Percentiles rank a stretch among this genome's conserved stretches.
Conservation (phyloP, 2,888 invertebrate species). For the Cenopis cana region DNA sequence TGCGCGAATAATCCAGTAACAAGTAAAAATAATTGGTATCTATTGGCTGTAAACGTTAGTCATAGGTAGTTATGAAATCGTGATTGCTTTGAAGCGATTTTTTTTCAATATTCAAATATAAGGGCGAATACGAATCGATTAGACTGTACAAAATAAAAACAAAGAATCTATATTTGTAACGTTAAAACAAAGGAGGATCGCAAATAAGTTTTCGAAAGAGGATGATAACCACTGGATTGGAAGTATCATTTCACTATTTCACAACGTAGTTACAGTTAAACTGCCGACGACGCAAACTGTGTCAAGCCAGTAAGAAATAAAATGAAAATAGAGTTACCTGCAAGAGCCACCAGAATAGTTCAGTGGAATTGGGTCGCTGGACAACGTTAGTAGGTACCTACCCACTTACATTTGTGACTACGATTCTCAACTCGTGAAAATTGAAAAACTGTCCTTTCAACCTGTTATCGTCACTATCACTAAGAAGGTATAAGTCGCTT, state of each 20-base stretch:
- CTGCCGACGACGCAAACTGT: slow-evolving; percentile 54
- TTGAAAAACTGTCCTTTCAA: background rate
- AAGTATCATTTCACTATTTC: background rate
- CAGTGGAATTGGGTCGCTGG: slow-evolving; percentile 58
- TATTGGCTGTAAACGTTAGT: background rate
- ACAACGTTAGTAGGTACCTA: slow-evolving; percentile 42
- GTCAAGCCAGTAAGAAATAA: slow-evolving; percentile 68
- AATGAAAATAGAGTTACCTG: slow-evolving; percentile 63
- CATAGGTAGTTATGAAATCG: background rate
- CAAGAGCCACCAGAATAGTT: slow-evolving; percentile 56
- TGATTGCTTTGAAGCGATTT: background rate
- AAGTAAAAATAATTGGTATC: slow-evolving; percentile 6
- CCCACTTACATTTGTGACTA: slow-evolving; percentile 8
- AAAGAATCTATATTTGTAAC: too few species aligned
- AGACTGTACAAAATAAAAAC: too few species aligned
- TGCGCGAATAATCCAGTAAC: slow-evolving; percentile 46
- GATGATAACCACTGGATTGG: background rate
- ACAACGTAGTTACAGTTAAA: slow-evolving; percentile 24
- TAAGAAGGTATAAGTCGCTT: too few species aligned
- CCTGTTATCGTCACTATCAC: background rate
- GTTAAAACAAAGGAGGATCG: too few species aligned
- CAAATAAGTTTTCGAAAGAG: too few species aligned
- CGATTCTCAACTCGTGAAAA: background rate
- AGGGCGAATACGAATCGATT: too few species aligned
- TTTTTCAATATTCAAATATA: background rate